A percentile compares a stretch with the other conserved stretches of the same genome.
phyloP scores from a whole-genome alignment of 2,888 invertebrate species.

The Tachina grossa region DNA sequence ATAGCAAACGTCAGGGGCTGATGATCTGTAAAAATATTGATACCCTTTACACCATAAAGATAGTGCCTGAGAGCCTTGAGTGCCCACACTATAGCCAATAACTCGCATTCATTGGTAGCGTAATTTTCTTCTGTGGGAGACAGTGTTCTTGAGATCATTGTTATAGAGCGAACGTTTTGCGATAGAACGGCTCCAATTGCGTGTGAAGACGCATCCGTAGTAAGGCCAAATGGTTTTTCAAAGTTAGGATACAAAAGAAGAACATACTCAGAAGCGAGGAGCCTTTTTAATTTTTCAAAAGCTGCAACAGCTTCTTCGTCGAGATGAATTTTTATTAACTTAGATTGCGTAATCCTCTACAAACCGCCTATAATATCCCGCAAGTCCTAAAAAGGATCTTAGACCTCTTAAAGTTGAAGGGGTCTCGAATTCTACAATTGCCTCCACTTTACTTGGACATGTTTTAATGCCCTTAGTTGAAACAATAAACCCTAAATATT shows the following conservation, averaged over 20 bases:
- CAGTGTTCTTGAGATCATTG: constrained; percentile 46
- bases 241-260: background rate
- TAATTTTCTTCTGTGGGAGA: constrained; percentile 49
- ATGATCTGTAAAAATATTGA: no score
- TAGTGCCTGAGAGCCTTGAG: no score
- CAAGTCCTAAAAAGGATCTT: background rate
- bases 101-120: no score
- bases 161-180: background rate
- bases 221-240: constrained; percentile 51
- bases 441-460: background rate
- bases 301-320: background rate
- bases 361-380: background rate
- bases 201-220: constrained; percentile 73
- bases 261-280: background rate
- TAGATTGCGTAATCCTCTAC: no score
- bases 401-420: background rate
- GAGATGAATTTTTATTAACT: background rate
- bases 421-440: background rate
- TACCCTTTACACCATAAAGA: no score
- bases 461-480: no score
- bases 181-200: constrained; percentile 37
- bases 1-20: no score
- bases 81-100: no score
- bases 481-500: no score
- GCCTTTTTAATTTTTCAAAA: background rate